Percentiles rank a stretch among this genome's conserved stretches.
Conservation (phyloP, 2,113 vertebrate species). For the Aleadryas rufinucha region DNA sequence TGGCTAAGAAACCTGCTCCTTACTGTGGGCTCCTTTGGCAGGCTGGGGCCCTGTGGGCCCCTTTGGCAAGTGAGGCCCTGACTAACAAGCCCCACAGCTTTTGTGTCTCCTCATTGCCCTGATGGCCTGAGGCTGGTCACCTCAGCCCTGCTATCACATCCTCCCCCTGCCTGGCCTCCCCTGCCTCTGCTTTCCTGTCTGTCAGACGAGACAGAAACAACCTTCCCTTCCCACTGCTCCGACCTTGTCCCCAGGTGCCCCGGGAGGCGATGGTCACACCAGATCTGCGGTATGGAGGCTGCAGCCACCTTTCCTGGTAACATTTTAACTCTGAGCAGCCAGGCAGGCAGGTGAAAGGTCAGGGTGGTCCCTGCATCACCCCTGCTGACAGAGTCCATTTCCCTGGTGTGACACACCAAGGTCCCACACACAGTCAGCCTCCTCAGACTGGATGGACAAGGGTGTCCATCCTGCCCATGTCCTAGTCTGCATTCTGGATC, state of each 20-base stretch:
- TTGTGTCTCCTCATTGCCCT: neutral
- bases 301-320: neutral
- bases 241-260: neutral
- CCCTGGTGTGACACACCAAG: neutral
- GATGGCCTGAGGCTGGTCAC: neutral
- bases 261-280: accelerated
- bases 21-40: neutral
- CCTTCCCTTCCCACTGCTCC: neutral
- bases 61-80: neutral
- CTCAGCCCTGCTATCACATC: neutral
- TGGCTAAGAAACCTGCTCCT: neutral
- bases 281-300: neutral
- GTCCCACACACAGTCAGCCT: neutral
- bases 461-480: neutral
- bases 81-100: neutral
- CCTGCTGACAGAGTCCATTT: neutral
- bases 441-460: neutral
- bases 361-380: neutral
- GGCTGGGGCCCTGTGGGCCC: neutral
- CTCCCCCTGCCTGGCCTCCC: neutral
- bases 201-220: neutral
- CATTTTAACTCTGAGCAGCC: neutral
- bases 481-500: neutral
- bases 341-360: neutral
- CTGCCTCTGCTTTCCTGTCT: neutral